Base-by-base conservation (phyloP, 1,140 invertebrate genomes). In the Oreohelix idahoensis region DNA sequence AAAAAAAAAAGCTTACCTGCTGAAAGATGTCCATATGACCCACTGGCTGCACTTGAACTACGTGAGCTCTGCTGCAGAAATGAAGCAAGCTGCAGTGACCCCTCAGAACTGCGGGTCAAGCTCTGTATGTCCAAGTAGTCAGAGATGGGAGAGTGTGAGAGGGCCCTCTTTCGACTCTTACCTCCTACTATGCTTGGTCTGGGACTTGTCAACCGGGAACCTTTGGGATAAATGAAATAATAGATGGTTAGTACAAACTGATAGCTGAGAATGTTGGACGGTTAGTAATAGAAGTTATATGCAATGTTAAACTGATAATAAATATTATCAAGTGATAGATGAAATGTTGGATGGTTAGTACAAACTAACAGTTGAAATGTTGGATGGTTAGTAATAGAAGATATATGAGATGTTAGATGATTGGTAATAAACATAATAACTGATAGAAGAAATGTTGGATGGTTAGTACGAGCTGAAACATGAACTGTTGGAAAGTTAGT, bases 71-170 rank as follows among this genome's bases (percentile, higher is more conserved):
- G 86, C 0, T 96, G 96, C 88, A 97, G 97, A 87, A 97, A 96
- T 51, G 98, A 95, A 26, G 97, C 97, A 35, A 96, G 84, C 73
- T 91, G 96, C 77, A 99, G 92, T 39, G 97, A 98, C 86, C 97
- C 98, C 0, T 98, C 98, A 26, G 97, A 98, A 89, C 98, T 98
- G 81, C 97, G 94, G 86, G 98, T 98, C 94, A 98, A 96, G 75
- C 97, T 97, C 90, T 97, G 97, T 88, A 99, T 96, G 92, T 99
- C 97, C 89, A 98, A 95, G 36, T 96, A 97, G 74, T 92, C 92
- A 0, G 97, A 98, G 90, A 98, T 98, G 0, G 98, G 97, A 20
- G 97, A 98, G 92, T 96, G 97, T 75, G 97, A 98, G 0, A 99
- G 93, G 0, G 97, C 97, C 76, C 98, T 94, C 91, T 99, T 99